Evolutionary conservation across 1,140 invertebrate species (phyloP).

Genomic region (Pogonomyrmex californicus): DNA sequence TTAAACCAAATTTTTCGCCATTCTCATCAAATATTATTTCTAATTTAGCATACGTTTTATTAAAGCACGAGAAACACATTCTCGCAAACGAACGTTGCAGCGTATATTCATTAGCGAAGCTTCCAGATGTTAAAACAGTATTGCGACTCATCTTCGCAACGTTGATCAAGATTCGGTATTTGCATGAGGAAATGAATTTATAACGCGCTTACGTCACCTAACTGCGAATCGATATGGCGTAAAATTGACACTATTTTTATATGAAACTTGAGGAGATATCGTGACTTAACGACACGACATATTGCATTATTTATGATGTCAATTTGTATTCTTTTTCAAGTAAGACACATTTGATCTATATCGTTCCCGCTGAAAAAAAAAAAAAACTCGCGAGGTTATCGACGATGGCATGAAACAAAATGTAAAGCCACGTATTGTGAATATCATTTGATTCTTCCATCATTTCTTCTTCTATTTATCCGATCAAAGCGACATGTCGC

Average conservation of each 20-base stretch:
- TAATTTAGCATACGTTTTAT: slow-evolving; percentile 36
- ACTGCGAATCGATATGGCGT: background rate
- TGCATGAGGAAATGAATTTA: slow-evolving; percentile 43
- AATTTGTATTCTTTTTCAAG: background rate
- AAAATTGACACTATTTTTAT: slow-evolving; percentile 26
- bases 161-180: slow-evolving; percentile 50
- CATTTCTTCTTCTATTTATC: slow-evolving; percentile 57
- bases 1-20: slow-evolving; percentile 2
- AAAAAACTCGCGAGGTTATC: slow-evolving; percentile 4
- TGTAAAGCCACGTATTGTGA: slow-evolving; percentile 52
- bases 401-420: slow-evolving; percentile 27
- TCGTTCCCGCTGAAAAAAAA: background rate
- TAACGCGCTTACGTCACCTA: background rate
- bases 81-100: slow-evolving; percentile 25
- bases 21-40: slow-evolving; percentile 17
- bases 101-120: slow-evolving; percentile 39
- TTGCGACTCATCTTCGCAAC: slow-evolving; percentile 13
- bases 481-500: background rate
- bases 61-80: slow-evolving; percentile 30
- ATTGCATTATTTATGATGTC: background rate
- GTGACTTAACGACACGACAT: background rate
- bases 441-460: slow-evolving; percentile 61
- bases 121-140: slow-evolving; percentile 54
- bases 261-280: background rate
- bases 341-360: slow-evolving; percentile 13